phyloP scores from a whole-genome alignment of 2,113 vertebrate genomes.

The Otolemur garnettii region DNA sequence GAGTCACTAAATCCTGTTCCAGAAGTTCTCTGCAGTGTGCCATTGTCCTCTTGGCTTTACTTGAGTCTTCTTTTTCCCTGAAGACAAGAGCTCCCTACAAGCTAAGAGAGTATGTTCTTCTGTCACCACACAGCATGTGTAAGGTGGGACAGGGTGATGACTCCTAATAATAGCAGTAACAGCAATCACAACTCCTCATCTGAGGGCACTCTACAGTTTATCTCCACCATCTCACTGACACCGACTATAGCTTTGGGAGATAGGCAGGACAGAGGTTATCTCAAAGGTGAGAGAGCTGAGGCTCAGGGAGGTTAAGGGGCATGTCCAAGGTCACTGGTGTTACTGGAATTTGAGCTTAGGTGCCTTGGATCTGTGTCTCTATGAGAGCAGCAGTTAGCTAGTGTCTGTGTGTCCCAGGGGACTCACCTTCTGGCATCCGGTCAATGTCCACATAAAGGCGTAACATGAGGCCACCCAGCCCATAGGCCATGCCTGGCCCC shows the following conservation, averaged over 20 bases:
- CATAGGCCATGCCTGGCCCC: conserved; percentile 93
- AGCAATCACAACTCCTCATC: background rate
- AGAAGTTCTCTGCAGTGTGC: background rate
- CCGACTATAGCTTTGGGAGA: background rate
- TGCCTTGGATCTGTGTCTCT: background rate
- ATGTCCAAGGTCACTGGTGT: background rate
- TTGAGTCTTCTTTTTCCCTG: background rate
- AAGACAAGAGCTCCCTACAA: background rate
- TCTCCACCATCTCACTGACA: background rate
- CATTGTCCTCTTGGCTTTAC: background rate
- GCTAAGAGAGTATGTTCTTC: background rate
- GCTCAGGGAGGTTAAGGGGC: background rate
- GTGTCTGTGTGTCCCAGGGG: background rate
- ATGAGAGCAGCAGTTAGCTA: background rate
- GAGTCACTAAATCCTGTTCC: background rate
- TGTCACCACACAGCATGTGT: background rate
- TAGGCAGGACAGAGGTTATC: background rate
- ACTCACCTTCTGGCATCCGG: conserved; percentile 89
- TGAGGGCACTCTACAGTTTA: background rate
- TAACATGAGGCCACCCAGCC: conserved; percentile 91
- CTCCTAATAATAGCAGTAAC: background rate
- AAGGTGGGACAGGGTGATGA: background rate
- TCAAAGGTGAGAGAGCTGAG: background rate
- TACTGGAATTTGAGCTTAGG: background rate
- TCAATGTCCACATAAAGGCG: conserved; percentile 94